Percentiles rank a stretch among this genome's conserved stretches.
Conservation (phyloP, 2,888 invertebrate species). For the Drosophila pseudotalamancana region DNA sequence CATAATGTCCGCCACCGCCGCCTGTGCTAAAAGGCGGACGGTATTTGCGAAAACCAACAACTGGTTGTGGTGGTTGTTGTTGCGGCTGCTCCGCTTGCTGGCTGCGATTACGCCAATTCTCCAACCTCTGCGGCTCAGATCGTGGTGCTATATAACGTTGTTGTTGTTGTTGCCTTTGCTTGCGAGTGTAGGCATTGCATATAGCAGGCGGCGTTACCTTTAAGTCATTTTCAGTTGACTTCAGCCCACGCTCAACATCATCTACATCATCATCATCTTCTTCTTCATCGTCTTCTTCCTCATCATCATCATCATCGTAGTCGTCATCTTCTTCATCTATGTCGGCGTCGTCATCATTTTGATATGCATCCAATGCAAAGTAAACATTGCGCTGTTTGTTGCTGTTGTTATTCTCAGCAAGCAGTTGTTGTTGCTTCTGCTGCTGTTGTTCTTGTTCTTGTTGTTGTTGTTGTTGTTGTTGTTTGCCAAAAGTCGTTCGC, state of each 20-base stretch:
- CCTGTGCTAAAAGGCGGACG: slow-evolving; percentile 68
- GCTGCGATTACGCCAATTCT: slow-evolving; percentile 83
- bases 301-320: slow-evolving; percentile 43
- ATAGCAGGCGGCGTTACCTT: slow-evolving; percentile 47
- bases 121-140: slow-evolving; percentile 45
- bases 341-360: slow-evolving; percentile 70
- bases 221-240: slow-evolving; percentile 1
- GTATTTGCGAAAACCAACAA: slow-evolving; percentile 67
- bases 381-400: slow-evolving; percentile 70
- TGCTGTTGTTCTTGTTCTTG: slow-evolving; percentile 42
- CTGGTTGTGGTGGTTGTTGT: no score
- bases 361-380: slow-evolving; percentile 72
- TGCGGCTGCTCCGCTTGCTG: slow-evolving; percentile 66
- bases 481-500: slow-evolving; percentile 80
- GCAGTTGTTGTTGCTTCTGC: slow-evolving; percentile 41
- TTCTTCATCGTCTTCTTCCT: slow-evolving; percentile 52
- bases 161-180: slow-evolving; percentile 63
- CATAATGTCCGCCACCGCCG: slow-evolving; percentile 65
- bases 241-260: slow-evolving; percentile 26
- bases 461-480: slow-evolving; percentile 44
- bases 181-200: slow-evolving; percentile 60
- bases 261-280: slow-evolving; percentile 49
- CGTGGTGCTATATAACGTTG: slow-evolving; percentile 55
- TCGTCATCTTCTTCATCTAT: slow-evolving; percentile 62
- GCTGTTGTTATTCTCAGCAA: slow-evolving; percentile 37